These are phyloP conservation scores for Ichneumon xanthorius DNA, from an alignment of 2,888 invertebrate genomes.

Conservation along the genomic window DNA sequence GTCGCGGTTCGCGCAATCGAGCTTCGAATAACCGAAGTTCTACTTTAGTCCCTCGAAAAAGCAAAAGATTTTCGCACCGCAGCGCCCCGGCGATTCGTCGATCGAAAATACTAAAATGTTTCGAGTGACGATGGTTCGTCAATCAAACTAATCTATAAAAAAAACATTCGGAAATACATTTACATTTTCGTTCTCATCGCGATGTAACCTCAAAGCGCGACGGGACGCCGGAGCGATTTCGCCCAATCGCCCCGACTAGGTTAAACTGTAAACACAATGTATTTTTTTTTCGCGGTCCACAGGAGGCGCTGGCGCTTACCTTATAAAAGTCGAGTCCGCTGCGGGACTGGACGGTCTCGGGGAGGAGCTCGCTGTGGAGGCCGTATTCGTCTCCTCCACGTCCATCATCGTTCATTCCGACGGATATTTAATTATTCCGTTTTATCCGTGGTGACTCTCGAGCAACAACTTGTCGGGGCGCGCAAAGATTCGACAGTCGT, in stretches of 20 bases:
- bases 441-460: slow-evolving; percentile 20
- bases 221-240: neutral
- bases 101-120: neutral
- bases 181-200: neutral
- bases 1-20: too few relatives aligned
- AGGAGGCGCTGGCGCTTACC: slow-evolving; percentile 72
- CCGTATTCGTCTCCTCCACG: slow-evolving; percentile 83
- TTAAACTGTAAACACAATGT: neutral
- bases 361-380: slow-evolving; percentile 83
- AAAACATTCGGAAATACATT: neutral
- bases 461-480: slow-evolving; percentile 4
- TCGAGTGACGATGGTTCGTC: neutral
- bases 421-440: slow-evolving; percentile 59
- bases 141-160: neutral
- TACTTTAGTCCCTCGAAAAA: neutral
- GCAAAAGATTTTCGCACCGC: neutral
- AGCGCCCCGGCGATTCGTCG: neutral
- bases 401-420: slow-evolving; percentile 84
- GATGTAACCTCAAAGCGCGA: neutral
- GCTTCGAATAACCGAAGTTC: neutral
- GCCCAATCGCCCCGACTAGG: neutral
- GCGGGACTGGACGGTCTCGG: slow-evolving; percentile 83
- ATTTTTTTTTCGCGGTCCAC: neutral
- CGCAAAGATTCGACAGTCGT: neutral
- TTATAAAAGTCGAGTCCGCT: slow-evolving; percentile 83